Conservation (phyloP, 2,113 vertebrate species). For the Centropus unirufus region DNA sequence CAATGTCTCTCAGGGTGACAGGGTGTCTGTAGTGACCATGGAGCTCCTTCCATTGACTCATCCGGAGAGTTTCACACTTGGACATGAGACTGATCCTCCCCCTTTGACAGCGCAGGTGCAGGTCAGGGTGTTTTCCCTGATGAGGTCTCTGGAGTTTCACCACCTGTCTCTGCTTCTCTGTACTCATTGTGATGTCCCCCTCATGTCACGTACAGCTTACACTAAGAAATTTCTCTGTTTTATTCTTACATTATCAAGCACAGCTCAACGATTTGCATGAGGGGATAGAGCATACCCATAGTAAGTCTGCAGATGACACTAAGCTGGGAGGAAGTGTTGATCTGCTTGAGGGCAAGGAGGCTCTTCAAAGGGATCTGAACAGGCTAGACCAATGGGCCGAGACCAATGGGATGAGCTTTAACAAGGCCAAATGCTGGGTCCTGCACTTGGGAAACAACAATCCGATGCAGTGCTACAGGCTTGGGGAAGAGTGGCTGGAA, state of each 20-base stretch:
- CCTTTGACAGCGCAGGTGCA: background rate
- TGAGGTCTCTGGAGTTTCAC: background rate
- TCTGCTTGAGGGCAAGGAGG: too few species aligned
- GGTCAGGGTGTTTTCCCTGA: background rate
- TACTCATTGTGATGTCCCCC: background rate
- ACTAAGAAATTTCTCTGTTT: background rate
- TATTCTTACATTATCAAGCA: background rate
- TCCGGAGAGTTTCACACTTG: background rate
- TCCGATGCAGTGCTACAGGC: too few species aligned
- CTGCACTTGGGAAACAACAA: too few species aligned
- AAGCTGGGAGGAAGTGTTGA: too few species aligned
- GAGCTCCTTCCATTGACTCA: background rate
- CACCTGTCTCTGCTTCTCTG: background rate
- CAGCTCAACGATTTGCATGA: background rate
- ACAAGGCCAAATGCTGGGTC: too few species aligned
- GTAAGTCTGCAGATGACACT: too few species aligned
- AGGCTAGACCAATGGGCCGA: too few species aligned
- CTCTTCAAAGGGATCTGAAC: too few species aligned
- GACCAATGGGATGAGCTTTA: too few species aligned
- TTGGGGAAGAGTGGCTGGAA: too few species aligned
- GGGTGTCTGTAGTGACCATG: background rate
- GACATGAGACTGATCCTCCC: background rate
- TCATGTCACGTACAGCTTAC: accelerated
- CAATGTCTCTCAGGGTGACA: background rate
- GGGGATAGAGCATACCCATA: too few species aligned